Evolutionary conservation across 2,888 invertebrate species (phyloP), one percentile per base, ranked within the genome.

Genomic region (Sturmia bella): DNA sequence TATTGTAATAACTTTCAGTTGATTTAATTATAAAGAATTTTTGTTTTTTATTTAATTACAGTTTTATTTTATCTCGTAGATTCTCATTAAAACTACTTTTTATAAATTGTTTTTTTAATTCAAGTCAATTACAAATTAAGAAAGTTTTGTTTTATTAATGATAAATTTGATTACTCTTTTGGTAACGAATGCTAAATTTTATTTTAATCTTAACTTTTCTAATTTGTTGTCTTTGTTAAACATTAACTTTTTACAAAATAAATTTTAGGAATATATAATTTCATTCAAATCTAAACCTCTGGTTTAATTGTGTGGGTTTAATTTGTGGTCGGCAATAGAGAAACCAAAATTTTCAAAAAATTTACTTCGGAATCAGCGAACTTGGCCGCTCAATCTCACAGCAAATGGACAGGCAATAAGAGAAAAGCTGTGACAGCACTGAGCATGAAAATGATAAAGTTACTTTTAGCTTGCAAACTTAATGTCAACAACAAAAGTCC

Each of bases 181-280:
- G n/a, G n/a, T n/a, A n/a, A n/a, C n/a, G n/a, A n/a, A n/a, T n/a
- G n/a, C n/a, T n/a, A n/a, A 41, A 1, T 73, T 66, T 61, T 43
- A n/a, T 3, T 19, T 7, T 32, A 63, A 63, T 54, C 56, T 37
- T 48, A 57, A 45, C 52, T 70, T 57, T 63, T 69, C 50, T n/a
- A n/a, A n/a, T n/a, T n/a, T n/a, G n/a, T 52, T 17, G 19, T 56
- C 43, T 70, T 59, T 41, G 19, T 19, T 32, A 32, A 32, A 32
- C 32, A 6, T 32, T 43, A 64, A n/a, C 12, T 64, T 72, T 52
- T 61, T 74, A 69, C 54, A 59, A 75, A 39, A 32, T 43, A 52
- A 12, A 1, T 41, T 63, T 64, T 75, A 80, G 80, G 70, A 75
- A 80, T 70, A 70, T 66, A 32, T 73, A 43, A 37, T 24, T 64